A percentile compares a stretch with the other conserved stretches of the same genome.
Conservation (phyloP, 2,113 vertebrate genomes). For the Gasterosteus nipponicus region DNA sequence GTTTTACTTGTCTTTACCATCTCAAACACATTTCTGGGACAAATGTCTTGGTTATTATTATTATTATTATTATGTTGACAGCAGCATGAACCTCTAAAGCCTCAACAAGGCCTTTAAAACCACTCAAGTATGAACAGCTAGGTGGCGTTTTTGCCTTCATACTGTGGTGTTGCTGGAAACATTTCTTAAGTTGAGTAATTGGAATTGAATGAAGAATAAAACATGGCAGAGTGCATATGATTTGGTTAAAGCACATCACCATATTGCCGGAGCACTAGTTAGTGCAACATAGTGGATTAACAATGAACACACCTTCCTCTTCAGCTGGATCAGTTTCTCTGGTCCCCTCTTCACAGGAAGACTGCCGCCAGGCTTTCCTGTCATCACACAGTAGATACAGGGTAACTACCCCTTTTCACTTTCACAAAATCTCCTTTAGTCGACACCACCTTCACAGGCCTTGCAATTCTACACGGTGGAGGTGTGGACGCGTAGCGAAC, state of each 20-base stretch:
- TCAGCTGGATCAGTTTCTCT: slow-evolving; percentile 92
- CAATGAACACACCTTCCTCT: slow-evolving; percentile 86
- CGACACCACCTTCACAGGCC: too few relatives aligned
- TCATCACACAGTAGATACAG: background rate
- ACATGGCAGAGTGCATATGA: too few relatives aligned
- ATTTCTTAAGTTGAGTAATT: background rate
- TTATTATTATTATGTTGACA: background rate
- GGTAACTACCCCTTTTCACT: too few relatives aligned
- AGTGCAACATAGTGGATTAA: too few relatives aligned
- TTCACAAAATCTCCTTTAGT: too few relatives aligned
- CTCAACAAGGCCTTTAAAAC: background rate
- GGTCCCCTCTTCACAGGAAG: slow-evolving; percentile 86
- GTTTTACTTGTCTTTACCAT: background rate
- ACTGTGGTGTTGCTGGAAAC: background rate
- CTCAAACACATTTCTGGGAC: background rate
- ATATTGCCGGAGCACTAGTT: too few relatives aligned
- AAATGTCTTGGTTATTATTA: background rate
- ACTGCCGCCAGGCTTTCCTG: slow-evolving; percentile 87
- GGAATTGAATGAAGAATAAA: too few relatives aligned
- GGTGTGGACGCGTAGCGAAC: background rate
- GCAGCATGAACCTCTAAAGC: background rate
- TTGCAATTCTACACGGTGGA: background rate
- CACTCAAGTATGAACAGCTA: background rate
- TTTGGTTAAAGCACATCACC: too few relatives aligned
- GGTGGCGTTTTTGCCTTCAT: background rate